Base-by-base conservation (phyloP, 2,888 invertebrate genomes). In the Drosophila rellima region DNA sequence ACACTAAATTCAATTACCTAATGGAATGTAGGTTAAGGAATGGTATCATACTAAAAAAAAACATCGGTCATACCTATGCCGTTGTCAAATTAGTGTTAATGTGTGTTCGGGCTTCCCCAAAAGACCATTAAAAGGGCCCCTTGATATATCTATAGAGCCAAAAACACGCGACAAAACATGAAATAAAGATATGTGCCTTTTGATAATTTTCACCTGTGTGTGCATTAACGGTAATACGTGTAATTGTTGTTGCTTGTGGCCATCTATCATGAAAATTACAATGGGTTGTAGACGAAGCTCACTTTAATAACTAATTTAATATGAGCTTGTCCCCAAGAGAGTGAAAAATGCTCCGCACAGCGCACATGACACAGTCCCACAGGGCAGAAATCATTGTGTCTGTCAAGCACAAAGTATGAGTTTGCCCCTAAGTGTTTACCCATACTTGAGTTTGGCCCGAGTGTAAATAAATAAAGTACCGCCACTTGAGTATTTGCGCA, bases 301-400 rank as follows among this genome's bases (percentile, higher is more conserved):
- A 55, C 48, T 67, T 70, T 66, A 68, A 82, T 71, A 69, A 62
- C 59, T 68, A 57, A 76, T 76, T 71, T 74, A 64, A 71, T 79
- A 78, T 81, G 74, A 55, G 68, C 70, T 61, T 54, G 8, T 48
- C 45, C 44, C 42, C 61, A 23, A 23, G 56, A 31, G 55, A 56
- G 13, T 26, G 2, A 35, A 7, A 20, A 20, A n/a, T 33, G 33
- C 11, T 18, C 15, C 51, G 26, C 39, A 31, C 35, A 35, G 5
- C 39, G 55, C 37, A 60, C 78, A 67, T 42, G 55, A 1, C 29
- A 44, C 17, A 18, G 18, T 20, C 40, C 17, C 13, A 35, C 42
- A 29, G 35, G 56, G 42, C n/a, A n/a, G 13, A 13, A 18, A 15
- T 4, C 29, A 8, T 40, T 52, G 11, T 54, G 15, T 4, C 6